These are phyloP conservation scores for Ferdinandea cuprea DNA, from an alignment of 2,888 invertebrate species.

Conservation along the genomic window DNA sequence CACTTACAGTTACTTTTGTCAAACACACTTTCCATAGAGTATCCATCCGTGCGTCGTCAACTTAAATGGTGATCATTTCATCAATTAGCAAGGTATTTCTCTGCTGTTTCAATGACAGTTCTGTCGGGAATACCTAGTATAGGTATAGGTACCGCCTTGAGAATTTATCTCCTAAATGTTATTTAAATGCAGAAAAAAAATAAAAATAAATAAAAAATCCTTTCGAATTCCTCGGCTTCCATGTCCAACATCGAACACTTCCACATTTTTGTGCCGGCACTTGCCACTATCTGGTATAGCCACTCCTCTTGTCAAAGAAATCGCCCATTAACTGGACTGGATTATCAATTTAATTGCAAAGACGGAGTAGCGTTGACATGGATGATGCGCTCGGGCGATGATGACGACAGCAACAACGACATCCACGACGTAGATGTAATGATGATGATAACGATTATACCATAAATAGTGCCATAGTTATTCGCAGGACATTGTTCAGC, in stretches of 20 bases:
- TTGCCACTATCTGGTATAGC: neutral
- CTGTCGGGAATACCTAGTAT: neutral
- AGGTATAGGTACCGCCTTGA: neutral
- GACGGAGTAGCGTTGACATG: neutral
- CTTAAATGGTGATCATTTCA: too few species aligned
- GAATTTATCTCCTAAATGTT: neutral
- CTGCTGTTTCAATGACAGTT: neutral
- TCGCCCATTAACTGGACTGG: slow-evolving; percentile 30
- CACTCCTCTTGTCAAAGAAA: neutral
- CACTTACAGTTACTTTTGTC: too few species aligned
- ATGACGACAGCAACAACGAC: neutral
- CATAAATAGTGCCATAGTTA: slow-evolving; percentile 66
- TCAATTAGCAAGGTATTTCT: too few species aligned
- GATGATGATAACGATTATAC: slow-evolving; percentile 64
- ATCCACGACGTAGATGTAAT: slow-evolving; percentile 13
- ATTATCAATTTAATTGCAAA: slow-evolving; percentile 48
- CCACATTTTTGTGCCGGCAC: neutral
- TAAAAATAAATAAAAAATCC: neutral
- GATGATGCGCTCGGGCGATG: neutral
- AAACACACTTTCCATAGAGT: too few species aligned
- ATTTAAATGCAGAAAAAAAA: too few species aligned
- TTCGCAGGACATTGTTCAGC: slow-evolving; percentile 68
- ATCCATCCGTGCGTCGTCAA: too few species aligned
- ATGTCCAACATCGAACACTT: slow-evolving; percentile 2
- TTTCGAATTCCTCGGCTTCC: slow-evolving; percentile 5